Base-by-base conservation (phyloP, 2,797 vertebrate species). In the Leucoraja ocellata region DNA sequence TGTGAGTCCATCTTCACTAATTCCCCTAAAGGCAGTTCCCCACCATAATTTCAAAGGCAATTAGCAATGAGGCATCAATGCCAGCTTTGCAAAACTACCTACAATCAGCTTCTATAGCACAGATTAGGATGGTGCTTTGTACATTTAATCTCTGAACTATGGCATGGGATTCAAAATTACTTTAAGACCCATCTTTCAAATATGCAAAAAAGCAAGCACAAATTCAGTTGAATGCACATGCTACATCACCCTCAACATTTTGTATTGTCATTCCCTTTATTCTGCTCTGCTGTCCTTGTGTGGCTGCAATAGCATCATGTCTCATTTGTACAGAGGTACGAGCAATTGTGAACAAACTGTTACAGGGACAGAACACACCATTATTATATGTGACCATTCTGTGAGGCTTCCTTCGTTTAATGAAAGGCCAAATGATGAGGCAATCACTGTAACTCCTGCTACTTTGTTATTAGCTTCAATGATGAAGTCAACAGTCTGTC, bases 281-380 rank as follows among this genome's bases (percentile, higher is more conserved):
- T 88, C 84, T 68, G 18, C n/a, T 68, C 63, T 88, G 61, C 83
- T 32, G 14, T 88, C 84, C 63, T 68, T 88, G 84, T 68, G 21
- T 16, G 65, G 18, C 63, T 88, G 63, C n/a, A 88, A 68, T 4
- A 36, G n/a, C 1, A 1, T 68, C n/a, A 68, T 68, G 2, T 21
- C 68, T 25, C 2, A 36, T 88, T 65, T 68, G 83, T 88, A 68
- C 32, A 7, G n/a, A 32, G n/a, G 61, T 68, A 36, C 5, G 84
- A 68, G n/a, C n/a, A 88, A 68, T 8, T 36, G 23, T 32, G 13
- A 84, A 21, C 14, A 36, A 36, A 9, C 63, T 88, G n/a, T 88
- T 88, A 32, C 84, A 88, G 63, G 3, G n/a, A 68, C n/a, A 88
- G 4, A 0, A 36, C 28, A 16, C n/a, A 68, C 36, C 83, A 68